A percentile compares a stretch with the other conserved stretches of the same genome.
These are phyloP conservation scores for Orthonychiurus folsomi DNA, from an alignment of 2,888 invertebrate species.

Conservation along the genomic window DNA sequence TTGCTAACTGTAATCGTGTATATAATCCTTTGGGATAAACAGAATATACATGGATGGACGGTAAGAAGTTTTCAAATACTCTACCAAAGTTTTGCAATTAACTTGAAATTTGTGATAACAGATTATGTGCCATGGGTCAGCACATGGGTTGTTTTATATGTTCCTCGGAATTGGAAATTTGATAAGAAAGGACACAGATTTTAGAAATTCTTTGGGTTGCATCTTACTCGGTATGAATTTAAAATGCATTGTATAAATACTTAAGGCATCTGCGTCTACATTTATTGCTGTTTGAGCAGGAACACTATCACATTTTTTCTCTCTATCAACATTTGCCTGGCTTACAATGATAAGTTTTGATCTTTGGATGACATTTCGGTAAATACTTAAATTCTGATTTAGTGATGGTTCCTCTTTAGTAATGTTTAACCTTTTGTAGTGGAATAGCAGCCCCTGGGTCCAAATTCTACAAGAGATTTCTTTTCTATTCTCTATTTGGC, in stretches of 20 bases:
- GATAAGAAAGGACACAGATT: background rate
- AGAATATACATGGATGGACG: constrained; percentile 12
- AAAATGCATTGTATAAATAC: background rate
- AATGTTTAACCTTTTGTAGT: background rate
- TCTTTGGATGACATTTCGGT: constrained; percentile 14
- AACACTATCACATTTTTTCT: constrained; percentile 10
- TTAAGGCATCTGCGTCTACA: background rate
- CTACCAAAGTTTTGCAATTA: background rate
- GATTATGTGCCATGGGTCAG: background rate
- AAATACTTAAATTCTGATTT: no score
- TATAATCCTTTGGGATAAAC: constrained; percentile 10
- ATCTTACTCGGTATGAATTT: background rate
- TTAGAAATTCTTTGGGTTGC: background rate
- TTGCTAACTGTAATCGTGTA: constrained; percentile 5
- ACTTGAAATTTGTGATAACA: background rate
- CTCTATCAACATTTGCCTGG: constrained; percentile 8
- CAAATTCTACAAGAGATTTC: background rate
- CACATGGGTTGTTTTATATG: constrained; percentile 4
- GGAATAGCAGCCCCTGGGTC: background rate
- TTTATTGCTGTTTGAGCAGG: background rate
- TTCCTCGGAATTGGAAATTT: constrained; percentile 6
- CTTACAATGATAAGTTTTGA: constrained; percentile 8
- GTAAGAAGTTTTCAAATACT: background rate
- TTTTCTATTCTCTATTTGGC: background rate
- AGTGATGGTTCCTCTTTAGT: no score